These are phyloP conservation scores for Dexiosoma caninum DNA, from an alignment of 2,888 invertebrate genomes.

Conservation along the genomic window DNA sequence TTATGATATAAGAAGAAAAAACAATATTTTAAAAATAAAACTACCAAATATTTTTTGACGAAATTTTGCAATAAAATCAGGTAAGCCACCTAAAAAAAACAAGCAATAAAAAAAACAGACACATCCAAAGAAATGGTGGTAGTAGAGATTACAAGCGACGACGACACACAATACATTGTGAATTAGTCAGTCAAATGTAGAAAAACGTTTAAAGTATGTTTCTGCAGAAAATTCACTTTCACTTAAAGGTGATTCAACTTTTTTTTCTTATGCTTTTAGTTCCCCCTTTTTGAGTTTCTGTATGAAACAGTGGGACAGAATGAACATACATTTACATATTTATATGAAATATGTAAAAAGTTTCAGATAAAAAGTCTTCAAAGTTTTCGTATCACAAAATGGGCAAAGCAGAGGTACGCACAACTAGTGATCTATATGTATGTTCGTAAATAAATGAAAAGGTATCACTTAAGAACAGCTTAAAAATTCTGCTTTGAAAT, in stretches of 20 bases:
- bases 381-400: too few relatives aligned
- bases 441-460: too few relatives aligned
- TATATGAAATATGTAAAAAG: too few relatives aligned
- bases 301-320: conserved; percentile 1
- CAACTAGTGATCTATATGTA: too few relatives aligned
- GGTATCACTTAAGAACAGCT: too few relatives aligned
- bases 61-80: neutral
- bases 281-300: neutral
- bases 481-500: too few relatives aligned
- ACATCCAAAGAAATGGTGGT: conserved; percentile 1
- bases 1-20: too few relatives aligned
- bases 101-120: neutral
- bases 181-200: conserved; percentile 27
- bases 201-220: conserved; percentile 35
- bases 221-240: conserved; percentile 64
- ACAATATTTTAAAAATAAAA: too few relatives aligned
- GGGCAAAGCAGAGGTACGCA: too few relatives aligned
- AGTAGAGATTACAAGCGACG: neutral
- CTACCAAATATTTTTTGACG: too few relatives aligned
- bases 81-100: neutral
- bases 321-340: too few relatives aligned
- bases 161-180: conserved; percentile 1
- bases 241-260: conserved; percentile 64
- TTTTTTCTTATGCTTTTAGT: conserved; percentile 5
- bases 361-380: too few relatives aligned